Evolutionary conservation across 2,113 vertebrate genomes (phyloP), one percentile per base, ranked within the genome.

Genomic region (Xenopus laevis): DNA sequence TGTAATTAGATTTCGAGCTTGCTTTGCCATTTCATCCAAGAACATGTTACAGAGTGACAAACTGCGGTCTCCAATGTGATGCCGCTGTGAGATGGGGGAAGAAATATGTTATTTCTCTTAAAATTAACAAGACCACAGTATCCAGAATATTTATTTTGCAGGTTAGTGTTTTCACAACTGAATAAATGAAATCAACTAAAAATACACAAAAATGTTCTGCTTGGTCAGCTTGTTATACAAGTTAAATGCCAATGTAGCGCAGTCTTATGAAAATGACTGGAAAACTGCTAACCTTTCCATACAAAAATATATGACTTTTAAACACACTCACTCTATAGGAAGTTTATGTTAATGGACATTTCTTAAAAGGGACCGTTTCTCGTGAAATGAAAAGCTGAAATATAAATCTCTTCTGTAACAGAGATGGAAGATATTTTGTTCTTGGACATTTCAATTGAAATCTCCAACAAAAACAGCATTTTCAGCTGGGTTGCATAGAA

Each of bases 41-140:
- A 99, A 99, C 97, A 99, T 98, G 90, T 99, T 99, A 82, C 97
- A 99, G 79, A 99, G 83, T 6, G 97, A 99, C 59, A 99, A 92
- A 79, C 96, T 99, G 12, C 96, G 97, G 68, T 99, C 97, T 10
- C 97, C 96, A 82, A 99, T 99, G 81, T 99, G 97, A 87, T 98
- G 97, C 50, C 97, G 87, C 97, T 99, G 70, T 40, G 30, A 40
- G 21, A 27, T 15, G 20, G 16, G 16, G 10, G 47, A 12, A 7
- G 3, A 40, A 33, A 33, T 33, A 27, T 40, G 33, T 40, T 40
- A 40, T 40, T 40, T 40, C 8, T 40, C 33, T 40, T 40, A 40
- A 40, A 40, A 40, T 40, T 40, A 40, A 40, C 33, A 40, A 40
- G 33, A 40, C 33, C 33, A 9, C 33, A 40, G 33, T 40, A 40